Percentiles rank a stretch among this genome's conserved stretches.
phyloP scores from a whole-genome alignment of 1,140 invertebrate species.

The Teleopsis dalmanni region DNA sequence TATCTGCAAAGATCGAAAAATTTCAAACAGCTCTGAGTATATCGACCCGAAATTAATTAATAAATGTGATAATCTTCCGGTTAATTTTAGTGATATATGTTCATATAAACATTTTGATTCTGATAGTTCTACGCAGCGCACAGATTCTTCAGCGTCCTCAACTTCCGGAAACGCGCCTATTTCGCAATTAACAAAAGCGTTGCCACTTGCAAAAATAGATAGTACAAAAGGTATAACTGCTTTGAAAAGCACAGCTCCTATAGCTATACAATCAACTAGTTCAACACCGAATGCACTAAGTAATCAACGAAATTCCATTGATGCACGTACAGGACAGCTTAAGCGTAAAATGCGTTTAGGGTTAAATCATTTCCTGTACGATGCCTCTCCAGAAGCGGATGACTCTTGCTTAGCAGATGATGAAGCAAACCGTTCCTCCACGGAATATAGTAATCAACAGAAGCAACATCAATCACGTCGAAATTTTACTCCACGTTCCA shows the following conservation, averaged over 20 bases:
- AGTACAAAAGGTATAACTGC: neutral
- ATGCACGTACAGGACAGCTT: slow-evolving; percentile 28
- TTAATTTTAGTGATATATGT: slow-evolving; percentile 21
- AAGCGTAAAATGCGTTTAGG: slow-evolving; percentile 40
- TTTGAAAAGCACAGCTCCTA: neutral
- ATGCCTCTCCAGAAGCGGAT: slow-evolving; percentile 33
- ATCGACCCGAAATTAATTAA: slow-evolving; percentile 43
- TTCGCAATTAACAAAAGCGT: slow-evolving; percentile 5
- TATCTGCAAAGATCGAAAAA: slow-evolving; percentile 11
- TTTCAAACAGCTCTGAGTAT: slow-evolving; percentile 17
- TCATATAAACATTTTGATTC: slow-evolving; percentile 11
- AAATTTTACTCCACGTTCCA: neutral
- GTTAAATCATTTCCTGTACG: slow-evolving; percentile 42
- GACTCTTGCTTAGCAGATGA: slow-evolving; percentile 37
- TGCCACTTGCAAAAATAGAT: neutral
- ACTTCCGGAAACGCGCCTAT: neutral
- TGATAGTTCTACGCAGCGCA: slow-evolving; percentile 6
- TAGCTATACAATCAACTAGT: neutral
- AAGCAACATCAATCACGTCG: neutral
- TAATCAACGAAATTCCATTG: slow-evolving; percentile 31
- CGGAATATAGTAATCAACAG: slow-evolving; percentile 24
- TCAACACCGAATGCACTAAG: neutral
- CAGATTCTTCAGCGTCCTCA: slow-evolving; percentile 10
- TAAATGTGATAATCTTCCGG: slow-evolving; percentile 38
- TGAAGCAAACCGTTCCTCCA: slow-evolving; percentile 27